These are phyloP conservation scores for Drosophila koepferae DNA, from an alignment of 2,888 invertebrate species.

Conservation along the genomic window DNA sequence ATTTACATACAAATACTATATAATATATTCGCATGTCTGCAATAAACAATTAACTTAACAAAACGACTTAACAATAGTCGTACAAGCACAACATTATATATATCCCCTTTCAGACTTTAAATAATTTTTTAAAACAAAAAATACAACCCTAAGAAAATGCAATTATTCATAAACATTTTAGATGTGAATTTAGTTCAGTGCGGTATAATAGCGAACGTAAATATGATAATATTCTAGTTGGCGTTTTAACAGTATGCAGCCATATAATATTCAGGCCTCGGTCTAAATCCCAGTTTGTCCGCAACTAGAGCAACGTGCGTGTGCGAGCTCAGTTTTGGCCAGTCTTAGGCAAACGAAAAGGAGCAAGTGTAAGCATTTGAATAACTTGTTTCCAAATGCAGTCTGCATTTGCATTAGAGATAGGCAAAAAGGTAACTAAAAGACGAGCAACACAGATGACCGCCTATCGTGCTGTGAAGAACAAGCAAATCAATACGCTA, in stretches of 20 bases:
- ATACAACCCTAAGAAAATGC: too few species aligned
- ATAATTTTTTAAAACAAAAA: too few species aligned
- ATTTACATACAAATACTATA: too few species aligned
- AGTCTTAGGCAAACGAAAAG: constrained; percentile 25
- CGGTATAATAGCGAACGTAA: constrained; percentile 24
- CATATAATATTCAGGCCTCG: constrained; percentile 38
- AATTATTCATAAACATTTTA: neutral
- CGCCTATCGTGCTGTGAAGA: constrained; percentile 45
- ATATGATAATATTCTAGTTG: constrained; percentile 29
- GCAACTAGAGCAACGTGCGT: constrained; percentile 48
- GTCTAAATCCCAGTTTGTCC: constrained; percentile 36
- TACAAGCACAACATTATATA: too few species aligned
- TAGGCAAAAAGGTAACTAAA: constrained; percentile 26
- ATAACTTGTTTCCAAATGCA: constrained; percentile 50
- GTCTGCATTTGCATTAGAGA: constrained; percentile 27
- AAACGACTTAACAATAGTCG: too few species aligned
- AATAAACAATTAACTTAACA: too few species aligned
- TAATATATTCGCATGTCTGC: too few species aligned
- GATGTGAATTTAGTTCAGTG: constrained; percentile 25
- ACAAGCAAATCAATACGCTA: constrained; percentile 55
- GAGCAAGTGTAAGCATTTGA: constrained; percentile 24
- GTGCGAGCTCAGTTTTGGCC: constrained; percentile 22
- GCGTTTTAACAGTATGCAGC: constrained; percentile 37
- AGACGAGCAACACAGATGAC: constrained; percentile 45
- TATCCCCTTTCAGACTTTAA: too few species aligned